Evolutionary conservation across 2,797 vertebrate species (phyloP).

Genomic region (Molothrus ater): DNA sequence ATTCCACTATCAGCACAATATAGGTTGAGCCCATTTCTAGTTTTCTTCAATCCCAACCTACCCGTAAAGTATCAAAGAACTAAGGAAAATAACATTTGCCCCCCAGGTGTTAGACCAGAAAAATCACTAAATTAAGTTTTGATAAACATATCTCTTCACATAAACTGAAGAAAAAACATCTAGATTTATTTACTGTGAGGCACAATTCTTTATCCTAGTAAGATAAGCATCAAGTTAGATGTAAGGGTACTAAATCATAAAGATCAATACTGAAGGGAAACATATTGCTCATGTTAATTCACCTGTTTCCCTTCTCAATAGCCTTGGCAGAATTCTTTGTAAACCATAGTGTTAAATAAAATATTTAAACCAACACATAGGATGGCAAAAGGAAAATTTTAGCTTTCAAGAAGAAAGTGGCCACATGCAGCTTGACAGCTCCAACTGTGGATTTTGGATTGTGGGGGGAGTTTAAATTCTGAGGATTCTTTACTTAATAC

Average conservation of each 20-base stretch:
- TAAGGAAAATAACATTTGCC: slow-evolving; percentile 16
- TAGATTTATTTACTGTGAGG: neutral
- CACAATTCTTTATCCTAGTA: neutral
- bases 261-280: neutral
- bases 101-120: neutral
- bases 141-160: neutral
- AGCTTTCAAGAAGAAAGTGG: neutral
- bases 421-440: neutral
- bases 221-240: neutral
- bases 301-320: neutral
- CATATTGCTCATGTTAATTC: neutral
- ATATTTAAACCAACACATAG: neutral
- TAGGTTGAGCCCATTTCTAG: neutral
- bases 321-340: neutral
- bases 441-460: neutral
- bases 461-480: neutral
- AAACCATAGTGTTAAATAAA: neutral
- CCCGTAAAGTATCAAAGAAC: slow-evolving; percentile 21
- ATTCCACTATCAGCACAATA: neutral
- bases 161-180: neutral
- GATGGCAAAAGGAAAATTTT: neutral
- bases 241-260: neutral
- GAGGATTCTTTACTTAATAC: neutral
- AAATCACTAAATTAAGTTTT: neutral
- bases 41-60: slow-evolving; percentile 33